These are phyloP conservation scores for Melitaea cinxia DNA, from an alignment of 1,140 invertebrate species.

Conservation along the genomic window DNA sequence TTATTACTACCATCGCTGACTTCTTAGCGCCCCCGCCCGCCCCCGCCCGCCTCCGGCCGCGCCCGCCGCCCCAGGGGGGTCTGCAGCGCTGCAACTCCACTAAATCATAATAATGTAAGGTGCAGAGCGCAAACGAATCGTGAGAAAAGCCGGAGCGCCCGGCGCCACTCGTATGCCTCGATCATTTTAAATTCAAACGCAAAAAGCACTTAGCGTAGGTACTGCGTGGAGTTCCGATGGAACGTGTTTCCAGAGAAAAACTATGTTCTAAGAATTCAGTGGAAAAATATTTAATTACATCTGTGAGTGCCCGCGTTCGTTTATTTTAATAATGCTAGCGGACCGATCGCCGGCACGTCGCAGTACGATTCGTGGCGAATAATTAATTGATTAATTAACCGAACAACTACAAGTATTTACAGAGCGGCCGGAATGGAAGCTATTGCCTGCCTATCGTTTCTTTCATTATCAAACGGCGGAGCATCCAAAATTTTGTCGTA, in stretches of 20 bases:
- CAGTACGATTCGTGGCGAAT: conserved; percentile 1
- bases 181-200: conserved; percentile 19
- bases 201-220: conserved; percentile 22
- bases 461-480: too few species aligned
- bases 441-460: too few species aligned
- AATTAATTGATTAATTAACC: conserved; percentile 15
- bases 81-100: conserved; percentile 67
- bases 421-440: background rate
- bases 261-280: conserved; percentile 22
- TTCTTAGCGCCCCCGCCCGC: conserved; percentile 36
- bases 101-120: conserved; percentile 78
- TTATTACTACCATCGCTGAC: conserved; percentile 72
- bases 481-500: too few species aligned
- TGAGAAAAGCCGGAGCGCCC: conserved; percentile 27
- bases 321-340: conserved; percentile 16
- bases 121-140: conserved; percentile 54
- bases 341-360: background rate
- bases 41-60: conserved; percentile 27
- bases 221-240: conserved; percentile 10
- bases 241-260: conserved; percentile 28
- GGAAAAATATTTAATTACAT: conserved; percentile 30
- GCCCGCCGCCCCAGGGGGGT: conserved; percentile 30
- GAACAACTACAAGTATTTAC: conserved; percentile 6
- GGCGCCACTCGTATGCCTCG: background rate
- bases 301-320: conserved; percentile 4